Percentiles rank a stretch among this genome's conserved stretches.
Conservation (phyloP, 2,888 invertebrate genomes). For the Tetanocera ferruginea region DNA sequence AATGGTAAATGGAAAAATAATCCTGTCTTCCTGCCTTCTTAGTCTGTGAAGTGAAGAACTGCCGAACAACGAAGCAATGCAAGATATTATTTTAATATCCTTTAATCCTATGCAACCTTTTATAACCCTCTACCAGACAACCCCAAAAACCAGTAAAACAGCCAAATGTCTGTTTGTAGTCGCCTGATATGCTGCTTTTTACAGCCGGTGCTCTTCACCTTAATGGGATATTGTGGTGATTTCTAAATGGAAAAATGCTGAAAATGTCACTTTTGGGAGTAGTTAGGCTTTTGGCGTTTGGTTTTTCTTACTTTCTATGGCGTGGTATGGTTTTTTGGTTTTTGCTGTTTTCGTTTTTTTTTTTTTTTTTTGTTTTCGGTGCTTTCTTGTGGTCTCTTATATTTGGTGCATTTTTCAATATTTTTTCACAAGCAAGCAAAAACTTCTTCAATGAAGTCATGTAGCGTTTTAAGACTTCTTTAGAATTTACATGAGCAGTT, state of each 20-base stretch:
- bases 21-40: neutral
- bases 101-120: neutral
- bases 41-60: neutral
- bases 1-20: too few relatives aligned
- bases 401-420: too few relatives aligned
- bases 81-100: neutral
- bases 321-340: neutral
- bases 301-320: too few relatives aligned
- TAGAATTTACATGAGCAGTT: too few relatives aligned
- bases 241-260: conserved; percentile 61
- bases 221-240: conserved; percentile 71
- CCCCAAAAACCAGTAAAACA: neutral
- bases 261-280: conserved; percentile 70
- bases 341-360: too few relatives aligned
- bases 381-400: too few relatives aligned
- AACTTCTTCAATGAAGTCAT: too few relatives aligned
- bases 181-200: neutral
- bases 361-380: too few relatives aligned
- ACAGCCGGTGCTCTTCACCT: conserved; percentile 53
- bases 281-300: conserved; percentile 55
- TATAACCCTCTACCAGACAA: neutral
- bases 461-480: too few relatives aligned
- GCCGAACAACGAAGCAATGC: neutral
- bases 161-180: neutral
- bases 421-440: too few relatives aligned